Evolutionary conservation across 2,113 vertebrate genomes (phyloP).

Genomic region (Ancistrus triradiatus): DNA sequence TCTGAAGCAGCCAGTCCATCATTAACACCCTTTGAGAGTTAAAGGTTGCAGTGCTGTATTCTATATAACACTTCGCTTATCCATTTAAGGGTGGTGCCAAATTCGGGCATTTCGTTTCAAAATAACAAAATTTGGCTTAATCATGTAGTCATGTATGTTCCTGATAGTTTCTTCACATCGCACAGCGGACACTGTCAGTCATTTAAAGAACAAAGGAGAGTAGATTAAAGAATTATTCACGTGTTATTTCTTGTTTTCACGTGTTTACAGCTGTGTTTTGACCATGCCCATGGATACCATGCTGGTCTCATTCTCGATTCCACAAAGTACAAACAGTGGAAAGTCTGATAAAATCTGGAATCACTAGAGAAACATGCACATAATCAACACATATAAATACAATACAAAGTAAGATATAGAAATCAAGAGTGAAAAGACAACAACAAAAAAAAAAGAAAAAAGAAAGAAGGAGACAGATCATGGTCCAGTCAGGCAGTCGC

Average conservation of each 20-base stretch:
- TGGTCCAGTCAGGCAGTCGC: slow-evolving; percentile 85
- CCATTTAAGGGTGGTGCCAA: slow-evolving; percentile 29
- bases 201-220: slow-evolving; percentile 56
- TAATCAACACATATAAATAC: slow-evolving; percentile 68
- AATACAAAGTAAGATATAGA: slow-evolving; percentile 61
- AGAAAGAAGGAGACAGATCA: slow-evolving; percentile 62
- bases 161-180: slow-evolving; percentile 24
- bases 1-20: slow-evolving; percentile 32
- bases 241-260: slow-evolving; percentile 22
- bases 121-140: slow-evolving; percentile 39
- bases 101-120: slow-evolving; percentile 26
- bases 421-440: slow-evolving; percentile 50
- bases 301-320: slow-evolving; percentile 48
- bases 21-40: slow-evolving; percentile 24
- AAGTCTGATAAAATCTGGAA: slow-evolving; percentile 44
- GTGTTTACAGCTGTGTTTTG: slow-evolving; percentile 30
- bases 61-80: slow-evolving; percentile 24
- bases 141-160: no score
- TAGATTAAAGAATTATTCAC: slow-evolving; percentile 31
- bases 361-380: slow-evolving; percentile 70
- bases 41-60: slow-evolving; percentile 30
- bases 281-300: slow-evolving; percentile 52
- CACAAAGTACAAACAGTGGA: slow-evolving; percentile 48
- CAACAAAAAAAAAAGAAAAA: slow-evolving; percentile 52
- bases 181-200: slow-evolving; percentile 58